Conservation (phyloP, 2,797 vertebrate genomes). For the Todus mexicanus region DNA sequence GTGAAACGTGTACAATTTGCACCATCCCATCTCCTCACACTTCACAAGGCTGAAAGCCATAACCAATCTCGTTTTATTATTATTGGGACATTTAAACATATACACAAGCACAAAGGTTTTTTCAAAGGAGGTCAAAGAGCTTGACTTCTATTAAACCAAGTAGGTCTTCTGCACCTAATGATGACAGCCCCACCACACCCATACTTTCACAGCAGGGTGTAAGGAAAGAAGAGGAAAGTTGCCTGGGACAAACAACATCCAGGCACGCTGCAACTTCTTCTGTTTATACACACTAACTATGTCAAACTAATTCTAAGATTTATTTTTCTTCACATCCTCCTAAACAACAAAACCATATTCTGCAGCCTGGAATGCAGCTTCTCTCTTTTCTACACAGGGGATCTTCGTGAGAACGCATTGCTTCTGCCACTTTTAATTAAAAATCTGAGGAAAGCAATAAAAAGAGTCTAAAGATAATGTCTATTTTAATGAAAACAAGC, state of each 20-base stretch:
- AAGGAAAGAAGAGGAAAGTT: too few relatives aligned
- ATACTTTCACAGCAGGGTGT: too few relatives aligned
- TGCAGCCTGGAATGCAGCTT: constrained; percentile 38
- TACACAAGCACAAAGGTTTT: not conserved
- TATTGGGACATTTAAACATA: not conserved
- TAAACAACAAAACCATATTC: constrained; percentile 33
- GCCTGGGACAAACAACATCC: not conserved
- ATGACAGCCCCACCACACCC: not conserved
- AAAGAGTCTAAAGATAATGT: not conserved
- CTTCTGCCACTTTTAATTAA: constrained; percentile 66
- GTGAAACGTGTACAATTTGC: not conserved
- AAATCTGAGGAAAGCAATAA: constrained; percentile 18
- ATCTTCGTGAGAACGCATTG: constrained; percentile 18
- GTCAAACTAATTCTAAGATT: constrained; percentile 61
- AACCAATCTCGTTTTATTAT: not conserved
- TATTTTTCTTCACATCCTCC: constrained; percentile 55
- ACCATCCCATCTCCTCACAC: not conserved
- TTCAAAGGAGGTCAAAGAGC: not conserved
- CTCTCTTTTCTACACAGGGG: constrained; percentile 8
- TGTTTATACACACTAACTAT: constrained; percentile 63
- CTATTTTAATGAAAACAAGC: constrained; percentile 19
- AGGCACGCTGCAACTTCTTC: constrained; percentile 56
- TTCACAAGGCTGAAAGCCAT: not conserved
- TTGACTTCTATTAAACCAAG: not conserved
- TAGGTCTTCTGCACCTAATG: not conserved